These are phyloP conservation scores for Caracal caracal DNA, from an alignment of 2,113 vertebrate genomes.

Conservation along the genomic window DNA sequence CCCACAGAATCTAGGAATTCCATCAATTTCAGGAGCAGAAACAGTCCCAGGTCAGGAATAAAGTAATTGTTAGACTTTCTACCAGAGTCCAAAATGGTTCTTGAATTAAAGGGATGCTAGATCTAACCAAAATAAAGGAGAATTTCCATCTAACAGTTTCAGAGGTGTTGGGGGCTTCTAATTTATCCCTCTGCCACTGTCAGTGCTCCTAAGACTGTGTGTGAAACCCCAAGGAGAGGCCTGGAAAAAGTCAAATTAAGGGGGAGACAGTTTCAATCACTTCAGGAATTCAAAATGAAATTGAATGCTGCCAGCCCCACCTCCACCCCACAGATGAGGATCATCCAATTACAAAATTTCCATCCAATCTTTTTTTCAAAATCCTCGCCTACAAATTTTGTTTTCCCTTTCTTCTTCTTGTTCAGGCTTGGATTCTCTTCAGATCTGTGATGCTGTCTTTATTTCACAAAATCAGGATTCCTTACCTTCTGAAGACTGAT, in stretches of 20 bases:
- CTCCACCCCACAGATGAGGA: background rate
- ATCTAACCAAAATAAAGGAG: background rate
- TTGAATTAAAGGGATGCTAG: background rate
- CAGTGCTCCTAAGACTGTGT: background rate
- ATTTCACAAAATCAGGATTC: background rate
- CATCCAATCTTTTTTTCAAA: background rate
- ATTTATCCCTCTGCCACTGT: background rate
- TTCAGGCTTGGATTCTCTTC: background rate
- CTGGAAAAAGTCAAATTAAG: background rate
- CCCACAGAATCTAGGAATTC: background rate
- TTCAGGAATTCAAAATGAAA: background rate
- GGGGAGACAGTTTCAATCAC: background rate
- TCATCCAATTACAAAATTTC: background rate
- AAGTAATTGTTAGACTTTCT: background rate
- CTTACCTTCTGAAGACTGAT: background rate
- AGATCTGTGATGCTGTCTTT: background rate
- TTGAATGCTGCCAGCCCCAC: fast-evolving
- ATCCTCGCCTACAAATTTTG: background rate
- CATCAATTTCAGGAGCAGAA: background rate
- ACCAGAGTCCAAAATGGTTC: background rate
- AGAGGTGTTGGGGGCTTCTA: background rate
- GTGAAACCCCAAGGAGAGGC: background rate
- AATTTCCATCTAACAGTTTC: background rate
- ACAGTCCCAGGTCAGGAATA: background rate
- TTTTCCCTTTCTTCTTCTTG: background rate